Conservation (phyloP, 1,140 invertebrate species). For the Brachionus paranguensis region DNA sequence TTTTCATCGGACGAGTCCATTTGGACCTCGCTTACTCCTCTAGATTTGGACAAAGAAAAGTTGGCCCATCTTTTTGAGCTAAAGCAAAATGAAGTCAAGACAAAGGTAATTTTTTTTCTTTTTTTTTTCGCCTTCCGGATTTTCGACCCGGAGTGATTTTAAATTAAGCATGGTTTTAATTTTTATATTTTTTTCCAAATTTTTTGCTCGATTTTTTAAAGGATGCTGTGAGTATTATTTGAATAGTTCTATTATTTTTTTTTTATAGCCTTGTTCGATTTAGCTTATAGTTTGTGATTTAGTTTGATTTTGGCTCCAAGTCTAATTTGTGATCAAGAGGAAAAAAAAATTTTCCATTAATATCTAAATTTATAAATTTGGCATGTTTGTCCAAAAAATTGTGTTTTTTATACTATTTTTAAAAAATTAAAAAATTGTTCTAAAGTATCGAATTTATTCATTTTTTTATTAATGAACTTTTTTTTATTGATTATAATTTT, state of each 20-base stretch:
- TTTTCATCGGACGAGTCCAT: slow-evolving; percentile 63
- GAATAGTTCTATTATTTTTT: not conserved
- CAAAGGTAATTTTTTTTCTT: slow-evolving; percentile 62
- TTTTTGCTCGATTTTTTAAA: not conserved
- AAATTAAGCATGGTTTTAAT: slow-evolving; percentile 10
- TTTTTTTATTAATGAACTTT: no score
- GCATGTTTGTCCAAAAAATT: no score
- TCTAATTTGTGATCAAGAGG: not conserved
- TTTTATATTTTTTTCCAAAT: not conserved
- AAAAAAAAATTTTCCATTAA: no score
- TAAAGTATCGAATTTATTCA: no score
- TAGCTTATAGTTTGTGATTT: slow-evolving; percentile 26
- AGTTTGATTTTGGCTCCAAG: not conserved
- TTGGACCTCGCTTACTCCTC: slow-evolving; percentile 80
- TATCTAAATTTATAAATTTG: no score
- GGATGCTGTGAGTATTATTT: slow-evolving; percentile 26
- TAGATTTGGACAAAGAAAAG: slow-evolving; percentile 77
- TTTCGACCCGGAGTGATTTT: not conserved
- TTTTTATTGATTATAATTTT: no score
- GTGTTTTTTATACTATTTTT: no score
- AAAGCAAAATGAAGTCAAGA: slow-evolving; percentile 84
- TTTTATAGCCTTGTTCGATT: not conserved
- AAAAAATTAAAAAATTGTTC: no score
- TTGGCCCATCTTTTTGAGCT: slow-evolving; percentile 95
- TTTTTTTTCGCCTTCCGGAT: not conserved